phyloP scores from a whole-genome alignment of 2,113 vertebrate species.

The Calonectris borealis region DNA sequence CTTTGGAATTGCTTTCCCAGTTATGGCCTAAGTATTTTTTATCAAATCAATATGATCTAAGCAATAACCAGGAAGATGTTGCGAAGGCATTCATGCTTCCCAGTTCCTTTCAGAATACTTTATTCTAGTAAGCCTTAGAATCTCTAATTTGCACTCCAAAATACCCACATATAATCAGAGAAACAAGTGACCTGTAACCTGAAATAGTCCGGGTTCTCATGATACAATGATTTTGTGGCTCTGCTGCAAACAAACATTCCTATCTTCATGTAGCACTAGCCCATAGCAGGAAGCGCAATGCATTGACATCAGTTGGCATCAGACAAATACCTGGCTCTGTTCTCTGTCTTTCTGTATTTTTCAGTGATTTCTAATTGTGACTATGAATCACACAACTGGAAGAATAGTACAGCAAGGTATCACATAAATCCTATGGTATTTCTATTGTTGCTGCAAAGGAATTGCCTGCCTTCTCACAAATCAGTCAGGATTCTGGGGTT shows the following conservation, averaged over 20 bases:
- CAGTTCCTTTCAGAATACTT: neutral
- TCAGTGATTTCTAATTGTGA: neutral
- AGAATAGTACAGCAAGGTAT: neutral
- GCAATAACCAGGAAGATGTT: neutral
- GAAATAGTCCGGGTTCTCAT: neutral
- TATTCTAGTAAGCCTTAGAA: neutral
- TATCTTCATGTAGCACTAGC: neutral
- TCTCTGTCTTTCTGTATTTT: neutral
- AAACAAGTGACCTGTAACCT: neutral
- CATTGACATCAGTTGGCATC: neutral
- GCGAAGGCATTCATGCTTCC: neutral
- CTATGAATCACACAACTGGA: neutral
- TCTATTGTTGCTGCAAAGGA: neutral
- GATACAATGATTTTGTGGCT: neutral
- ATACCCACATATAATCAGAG: neutral
- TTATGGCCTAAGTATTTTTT: slow-evolving; percentile 6
- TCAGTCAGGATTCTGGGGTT: neutral
- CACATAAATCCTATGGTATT: neutral
- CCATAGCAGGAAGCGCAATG: neutral
- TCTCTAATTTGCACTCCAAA: neutral
- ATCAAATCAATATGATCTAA: slow-evolving; percentile 31
- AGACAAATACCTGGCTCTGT: neutral
- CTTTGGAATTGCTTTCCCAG: slow-evolving; percentile 28
- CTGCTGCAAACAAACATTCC: neutral
- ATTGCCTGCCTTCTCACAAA: neutral